phyloP scores from a whole-genome alignment of 2,797 vertebrate genomes.

The Peromyscus melanophrys region DNA sequence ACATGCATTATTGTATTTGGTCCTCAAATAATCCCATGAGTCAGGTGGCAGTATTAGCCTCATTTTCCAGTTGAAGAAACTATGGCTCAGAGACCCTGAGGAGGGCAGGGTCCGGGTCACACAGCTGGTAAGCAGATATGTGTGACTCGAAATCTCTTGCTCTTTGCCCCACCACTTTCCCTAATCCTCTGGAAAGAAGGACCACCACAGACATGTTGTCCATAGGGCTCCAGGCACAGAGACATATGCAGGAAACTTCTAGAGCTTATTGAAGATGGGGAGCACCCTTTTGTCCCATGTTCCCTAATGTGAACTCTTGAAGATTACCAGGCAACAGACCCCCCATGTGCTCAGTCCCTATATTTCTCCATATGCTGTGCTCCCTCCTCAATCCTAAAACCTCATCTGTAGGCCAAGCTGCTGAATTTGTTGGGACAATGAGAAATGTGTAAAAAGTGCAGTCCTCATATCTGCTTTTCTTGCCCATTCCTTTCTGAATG shows the following conservation, averaged over 20 bases:
- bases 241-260: neutral
- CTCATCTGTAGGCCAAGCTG: neutral
- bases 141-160: conserved; percentile 72
- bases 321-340: neutral
- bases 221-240: neutral
- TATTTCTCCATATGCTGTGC: neutral
- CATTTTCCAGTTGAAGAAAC: conserved; percentile 79
- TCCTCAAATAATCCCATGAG: conserved; percentile 57
- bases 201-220: neutral
- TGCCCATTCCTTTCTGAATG: neutral
- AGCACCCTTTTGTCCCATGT: neutral
- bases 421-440: neutral
- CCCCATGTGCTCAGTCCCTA: neutral
- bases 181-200: conserved; percentile 59
- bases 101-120: conserved; percentile 54
- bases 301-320: neutral
- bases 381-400: neutral
- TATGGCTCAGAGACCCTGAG: conserved; percentile 56
- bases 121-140: conserved; percentile 74
- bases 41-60: conserved; percentile 70
- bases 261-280: neutral
- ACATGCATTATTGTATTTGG: conserved; percentile 41
- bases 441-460: conserved; percentile 3
- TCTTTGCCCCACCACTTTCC: neutral
- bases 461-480: neutral